phyloP scores from a whole-genome alignment of 2,113 vertebrate species.

The Peromyscus californicus region DNA sequence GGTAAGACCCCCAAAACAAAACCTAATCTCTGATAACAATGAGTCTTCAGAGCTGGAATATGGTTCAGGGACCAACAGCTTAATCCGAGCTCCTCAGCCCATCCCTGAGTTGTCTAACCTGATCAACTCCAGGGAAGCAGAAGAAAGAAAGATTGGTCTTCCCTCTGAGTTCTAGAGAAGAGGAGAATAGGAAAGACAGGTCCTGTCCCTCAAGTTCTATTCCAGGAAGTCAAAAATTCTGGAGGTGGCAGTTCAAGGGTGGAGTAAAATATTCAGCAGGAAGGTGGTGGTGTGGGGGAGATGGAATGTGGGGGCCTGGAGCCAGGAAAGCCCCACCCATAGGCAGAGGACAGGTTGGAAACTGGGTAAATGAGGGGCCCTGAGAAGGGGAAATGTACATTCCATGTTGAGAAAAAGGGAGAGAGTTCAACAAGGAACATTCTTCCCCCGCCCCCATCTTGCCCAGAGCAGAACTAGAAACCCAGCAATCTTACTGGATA shows the following conservation, averaged over 20 bases:
- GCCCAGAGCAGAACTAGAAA: conserved; percentile 27
- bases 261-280: conserved; percentile 69
- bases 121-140: conserved; percentile 19
- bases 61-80: neutral
- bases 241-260: conserved; percentile 80
- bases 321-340: conserved; percentile 71
- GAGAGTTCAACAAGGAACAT: conserved; percentile 1
- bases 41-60: neutral
- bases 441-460: neutral
- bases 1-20: conserved; percentile 26
- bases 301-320: conserved; percentile 74
- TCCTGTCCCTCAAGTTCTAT: conserved; percentile 67
- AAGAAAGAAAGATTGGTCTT: neutral
- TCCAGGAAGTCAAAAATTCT: conserved; percentile 78
- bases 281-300: conserved; percentile 71
- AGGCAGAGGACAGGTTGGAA: conserved; percentile 29
- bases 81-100: neutral
- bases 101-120: neutral
- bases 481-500: neutral
- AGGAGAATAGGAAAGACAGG: conserved; percentile 64
- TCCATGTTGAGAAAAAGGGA: conserved; percentile 34
- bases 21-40: conserved; percentile 33
- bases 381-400: conserved; percentile 4
- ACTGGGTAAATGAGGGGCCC: conserved; percentile 25
- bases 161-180: conserved; percentile 61